A percentile compares a stretch with the other conserved stretches of the same genome.
Evolutionary conservation across 2,797 vertebrate genomes (phyloP).

Genomic region (Enteromius argenteus): DNA sequence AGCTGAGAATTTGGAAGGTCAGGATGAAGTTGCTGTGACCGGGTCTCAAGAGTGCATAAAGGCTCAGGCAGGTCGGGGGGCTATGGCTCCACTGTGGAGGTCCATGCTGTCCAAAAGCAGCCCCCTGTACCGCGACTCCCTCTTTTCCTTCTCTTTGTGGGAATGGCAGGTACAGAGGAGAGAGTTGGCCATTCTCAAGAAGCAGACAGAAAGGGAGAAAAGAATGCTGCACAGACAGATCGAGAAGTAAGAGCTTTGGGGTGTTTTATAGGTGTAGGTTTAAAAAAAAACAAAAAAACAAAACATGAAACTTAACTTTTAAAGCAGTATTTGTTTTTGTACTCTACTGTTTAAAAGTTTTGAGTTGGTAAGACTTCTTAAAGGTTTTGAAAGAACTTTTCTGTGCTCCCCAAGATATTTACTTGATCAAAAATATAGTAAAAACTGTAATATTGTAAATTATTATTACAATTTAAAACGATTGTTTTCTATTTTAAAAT

Average conservation of each 20-base stretch:
- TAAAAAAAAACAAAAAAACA: neutral
- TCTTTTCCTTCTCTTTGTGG: conserved; percentile 83
- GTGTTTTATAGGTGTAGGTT: neutral
- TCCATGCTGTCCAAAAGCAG: conserved; percentile 81
- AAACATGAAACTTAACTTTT: neutral
- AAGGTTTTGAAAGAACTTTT: neutral
- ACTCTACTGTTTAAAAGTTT: neutral
- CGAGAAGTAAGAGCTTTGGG: conserved; percentile 75
- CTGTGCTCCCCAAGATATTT: neutral
- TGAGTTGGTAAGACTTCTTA: neutral
- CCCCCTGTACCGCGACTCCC: conserved; percentile 79
- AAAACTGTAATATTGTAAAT: neutral
- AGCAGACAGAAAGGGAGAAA: conserved; percentile 74
- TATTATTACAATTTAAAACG: neutral
- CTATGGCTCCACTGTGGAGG: conserved; percentile 83
- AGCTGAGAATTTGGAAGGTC: neutral
- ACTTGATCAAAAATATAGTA: neutral
- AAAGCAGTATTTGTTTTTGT: neutral
- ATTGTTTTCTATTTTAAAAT: neutral
- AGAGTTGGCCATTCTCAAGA: conserved; percentile 77
- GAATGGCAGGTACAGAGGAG: conserved; percentile 79
- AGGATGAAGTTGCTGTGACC: conserved; percentile 56
- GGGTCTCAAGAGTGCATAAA: neutral
- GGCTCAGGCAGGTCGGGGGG: conserved; percentile 13
- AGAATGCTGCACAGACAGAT: conserved; percentile 71